Evolutionary conservation across 2,797 vertebrate genomes (phyloP), one percentile per base, ranked within the genome.

Genomic region (Heterohyrax brucei): DNA sequence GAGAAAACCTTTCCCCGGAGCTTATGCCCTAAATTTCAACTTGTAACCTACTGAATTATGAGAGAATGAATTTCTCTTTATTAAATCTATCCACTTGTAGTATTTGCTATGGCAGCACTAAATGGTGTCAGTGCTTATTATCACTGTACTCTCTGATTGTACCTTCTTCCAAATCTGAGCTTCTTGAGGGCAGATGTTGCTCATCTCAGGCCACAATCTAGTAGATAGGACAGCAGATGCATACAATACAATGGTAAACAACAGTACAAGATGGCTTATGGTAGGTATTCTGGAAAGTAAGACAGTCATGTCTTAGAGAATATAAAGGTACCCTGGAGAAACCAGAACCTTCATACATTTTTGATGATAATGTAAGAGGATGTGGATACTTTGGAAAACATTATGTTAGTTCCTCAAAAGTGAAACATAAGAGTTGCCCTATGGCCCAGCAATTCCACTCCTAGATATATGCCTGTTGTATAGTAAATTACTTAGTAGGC

Each of bases 261-360:
- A 72, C 7, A 78, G 72, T 24, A 64, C 14, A 30, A 76, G 62
- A 53, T 30, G 64, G n/a, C 12, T 80, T 79, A 44, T 24, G 22
- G 56, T 88, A 87, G 77, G 50, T 39, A 89, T 28, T 7, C 18
- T 83, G 48, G 68, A 81, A 87, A 86, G 59, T 50, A 80, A 83
- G 30, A 59, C 39, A 83, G 13, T 19, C 1, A 18, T 59, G 5
- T 44, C 84, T 61, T 77, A 46, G 53, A 94, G 39, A 21, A 95
- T 56, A 53, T 13, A 68, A 87, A 53, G 53, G 39, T 5, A 62
- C 18, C 33, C 7, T n/a, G 22, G 76, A 82, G 66, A 88, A 79
- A 87, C 46, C 48, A 78, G 53, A 81, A 72, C 24, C 14, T 53
- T 88, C 16, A 46, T 48, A 61, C 1, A 4, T 56, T 75, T 59